Percentiles rank a stretch among this genome's conserved stretches.
These are phyloP conservation scores for Mesitornis unicolor DNA, from an alignment of 2,113 vertebrate genomes.

Conservation along the genomic window DNA sequence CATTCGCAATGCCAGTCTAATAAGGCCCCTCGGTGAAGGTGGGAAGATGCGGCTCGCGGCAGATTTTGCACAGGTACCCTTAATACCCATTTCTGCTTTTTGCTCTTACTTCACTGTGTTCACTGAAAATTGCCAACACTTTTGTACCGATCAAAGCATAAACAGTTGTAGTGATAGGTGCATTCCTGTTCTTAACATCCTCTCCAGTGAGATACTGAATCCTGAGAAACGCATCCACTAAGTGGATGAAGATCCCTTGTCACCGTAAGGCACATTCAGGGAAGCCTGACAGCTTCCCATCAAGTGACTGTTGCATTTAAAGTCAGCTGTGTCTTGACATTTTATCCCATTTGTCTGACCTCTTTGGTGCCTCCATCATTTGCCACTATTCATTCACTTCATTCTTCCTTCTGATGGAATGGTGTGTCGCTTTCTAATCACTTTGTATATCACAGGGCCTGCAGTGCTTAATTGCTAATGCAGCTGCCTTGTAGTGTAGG, in stretches of 20 bases:
- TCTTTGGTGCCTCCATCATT: background rate
- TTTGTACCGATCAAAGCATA: background rate
- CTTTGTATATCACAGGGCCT: background rate
- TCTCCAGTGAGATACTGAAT: background rate
- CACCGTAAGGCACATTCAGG: background rate
- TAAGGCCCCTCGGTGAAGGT: constrained; percentile 89
- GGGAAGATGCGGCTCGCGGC: constrained; percentile 95
- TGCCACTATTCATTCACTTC: background rate
- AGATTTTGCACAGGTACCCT: constrained; percentile 92
- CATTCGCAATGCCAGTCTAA: constrained; percentile 87
- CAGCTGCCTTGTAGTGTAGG: background rate
- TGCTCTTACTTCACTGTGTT: background rate
- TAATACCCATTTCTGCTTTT: background rate
- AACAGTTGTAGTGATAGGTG: background rate
- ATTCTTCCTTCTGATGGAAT: background rate
- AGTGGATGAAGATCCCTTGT: background rate
- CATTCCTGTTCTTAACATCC: background rate
- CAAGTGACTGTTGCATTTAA: background rate
- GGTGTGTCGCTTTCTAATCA: background rate
- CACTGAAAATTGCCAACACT: background rate
- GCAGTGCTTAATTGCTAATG: background rate
- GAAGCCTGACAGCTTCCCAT: background rate
- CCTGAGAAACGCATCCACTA: background rate
- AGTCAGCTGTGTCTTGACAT: background rate
- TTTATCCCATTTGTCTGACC: background rate